A percentile compares a stretch with the other conserved stretches of the same genome.
Evolutionary conservation across 2,797 vertebrate species (phyloP).

Genomic region (Pachyuromys duprasi): DNA sequence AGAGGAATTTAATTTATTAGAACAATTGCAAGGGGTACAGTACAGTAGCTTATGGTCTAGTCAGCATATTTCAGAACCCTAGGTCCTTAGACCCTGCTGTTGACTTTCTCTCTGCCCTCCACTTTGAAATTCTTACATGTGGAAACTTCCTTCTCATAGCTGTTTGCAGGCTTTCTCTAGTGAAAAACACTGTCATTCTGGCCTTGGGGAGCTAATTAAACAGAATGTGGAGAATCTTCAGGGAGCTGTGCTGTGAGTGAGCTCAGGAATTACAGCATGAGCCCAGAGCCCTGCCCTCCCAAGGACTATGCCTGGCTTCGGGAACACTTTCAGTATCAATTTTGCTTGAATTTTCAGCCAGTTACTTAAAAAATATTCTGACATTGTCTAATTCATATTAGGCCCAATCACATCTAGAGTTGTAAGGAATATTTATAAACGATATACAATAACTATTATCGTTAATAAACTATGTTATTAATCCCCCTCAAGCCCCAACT

Average conservation of each 20-base stretch:
- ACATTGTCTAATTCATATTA: conserved; percentile 34
- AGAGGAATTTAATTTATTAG: conserved; percentile 63
- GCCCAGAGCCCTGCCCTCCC: conserved; percentile 11
- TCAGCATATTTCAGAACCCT: conserved; percentile 27
- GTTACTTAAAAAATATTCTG: conserved; percentile 14
- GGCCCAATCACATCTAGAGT: not conserved
- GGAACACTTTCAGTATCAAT: not conserved
- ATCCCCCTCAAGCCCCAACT: conserved; percentile 25
- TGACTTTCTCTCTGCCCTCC: conserved; percentile 30
- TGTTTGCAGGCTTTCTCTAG: conserved; percentile 71
- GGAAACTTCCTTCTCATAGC: conserved; percentile 65
- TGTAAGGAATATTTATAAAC: conserved; percentile 48
- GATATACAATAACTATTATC: conserved; percentile 10
- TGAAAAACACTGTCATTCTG: conserved; percentile 71
- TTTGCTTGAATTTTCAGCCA: conserved; percentile 54
- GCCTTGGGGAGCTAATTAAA: conserved; percentile 78
- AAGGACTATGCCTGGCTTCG: not conserved
- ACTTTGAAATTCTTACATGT: conserved; percentile 11
- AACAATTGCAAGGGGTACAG: not conserved
- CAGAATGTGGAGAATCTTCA: conserved; percentile 72
- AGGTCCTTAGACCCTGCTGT: not conserved
- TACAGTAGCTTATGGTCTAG: conserved; percentile 10
- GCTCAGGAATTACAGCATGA: conserved; percentile 61
- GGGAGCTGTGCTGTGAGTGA: conserved; percentile 54
- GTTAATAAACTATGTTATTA: conserved; percentile 49